Base-by-base conservation (phyloP, 2,797 vertebrate species). In the Sibirionetta formosa region DNA sequence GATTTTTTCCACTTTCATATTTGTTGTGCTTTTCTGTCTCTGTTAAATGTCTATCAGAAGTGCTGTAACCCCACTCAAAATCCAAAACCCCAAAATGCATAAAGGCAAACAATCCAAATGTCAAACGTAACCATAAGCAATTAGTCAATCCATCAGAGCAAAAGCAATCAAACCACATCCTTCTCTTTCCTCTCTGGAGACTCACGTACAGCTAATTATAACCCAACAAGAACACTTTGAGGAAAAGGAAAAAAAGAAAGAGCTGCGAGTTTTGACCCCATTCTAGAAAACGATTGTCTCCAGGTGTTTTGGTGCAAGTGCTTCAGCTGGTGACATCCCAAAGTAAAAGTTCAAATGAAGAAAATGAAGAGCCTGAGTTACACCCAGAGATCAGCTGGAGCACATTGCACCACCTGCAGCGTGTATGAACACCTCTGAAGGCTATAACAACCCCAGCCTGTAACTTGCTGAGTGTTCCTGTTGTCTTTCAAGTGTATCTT, bases 351-450 rank as follows among this genome's bases (percentile, higher is more conserved):
- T 79, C 27, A 16, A 1, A 2, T 57, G 44, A 38, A 60, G 40
- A 56, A 48, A 1, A 1, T 57, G 48, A 38, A 60, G 40, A 56
- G 60, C 46, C 7, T 73, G 71, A 83, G n/a, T 58, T 66, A 15
- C 18, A 42, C 51, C 15, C 63, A 14, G 78, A 48, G 66, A 35
- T 40, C 48, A 77, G 36, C 42, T 31, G 66, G 60, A 80, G 31
- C 26, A 5, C 4, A 1, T 3, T 15, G 12, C 0, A 1, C 31
- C 7, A 4, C 53, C 48, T 60, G 48, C 5, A 33, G 16, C 0
- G 0, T 29, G 22, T 38, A 0, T 8, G 65, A 79, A 46, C 61
- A 29, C 0, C 44, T 14, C 6, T 0, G 3, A 40, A 69, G 38
- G 33, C 46, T 83, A 33, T 9, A 10, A n/a, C 4, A 90, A 4